A percentile compares a stretch with the other conserved stretches of the same genome.
Conservation (phyloP, 2,888 invertebrate species). For the Trichopoda pennipes region DNA sequence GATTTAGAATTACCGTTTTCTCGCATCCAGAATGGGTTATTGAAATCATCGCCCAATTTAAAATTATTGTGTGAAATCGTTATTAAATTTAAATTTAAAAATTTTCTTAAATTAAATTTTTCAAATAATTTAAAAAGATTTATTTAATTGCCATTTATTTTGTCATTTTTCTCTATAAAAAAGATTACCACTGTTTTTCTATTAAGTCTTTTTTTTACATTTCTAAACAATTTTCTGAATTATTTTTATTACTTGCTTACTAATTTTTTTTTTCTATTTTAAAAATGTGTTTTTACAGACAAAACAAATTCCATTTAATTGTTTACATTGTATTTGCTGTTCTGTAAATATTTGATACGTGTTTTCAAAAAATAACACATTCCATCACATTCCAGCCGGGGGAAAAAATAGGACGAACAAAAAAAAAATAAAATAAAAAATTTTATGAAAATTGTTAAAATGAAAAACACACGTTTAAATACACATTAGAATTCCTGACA, state of each 20-base stretch:
- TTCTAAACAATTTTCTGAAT: neutral
- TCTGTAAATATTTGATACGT: conserved; percentile 24
- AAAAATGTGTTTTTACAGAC: conserved; percentile 14
- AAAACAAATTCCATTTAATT: conserved; percentile 22
- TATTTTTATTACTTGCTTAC: neutral
- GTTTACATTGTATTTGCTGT: neutral
- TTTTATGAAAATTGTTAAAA: conserved; percentile 19
- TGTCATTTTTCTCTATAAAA: neutral
- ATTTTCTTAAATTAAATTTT: neutral
- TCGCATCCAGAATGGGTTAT: no score
- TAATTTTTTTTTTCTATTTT: neutral
- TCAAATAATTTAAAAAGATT: neutral
- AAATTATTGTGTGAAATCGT: no score
- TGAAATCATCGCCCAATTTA: no score
- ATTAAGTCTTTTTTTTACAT: neutral
- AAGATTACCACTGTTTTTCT: neutral
- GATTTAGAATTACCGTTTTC: no score
- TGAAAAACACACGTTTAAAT: neutral
- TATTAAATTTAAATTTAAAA: no score
- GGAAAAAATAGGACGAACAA: neutral
- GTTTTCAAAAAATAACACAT: conserved; percentile 2
- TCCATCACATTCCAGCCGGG: conserved; percentile 1
- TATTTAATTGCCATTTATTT: no score
- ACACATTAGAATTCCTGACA: conserved; percentile 1
- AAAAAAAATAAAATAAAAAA: neutral